Evolutionary conservation across 2,888 invertebrate species (phyloP).

Genomic region (Sphecodes monilicornis): DNA sequence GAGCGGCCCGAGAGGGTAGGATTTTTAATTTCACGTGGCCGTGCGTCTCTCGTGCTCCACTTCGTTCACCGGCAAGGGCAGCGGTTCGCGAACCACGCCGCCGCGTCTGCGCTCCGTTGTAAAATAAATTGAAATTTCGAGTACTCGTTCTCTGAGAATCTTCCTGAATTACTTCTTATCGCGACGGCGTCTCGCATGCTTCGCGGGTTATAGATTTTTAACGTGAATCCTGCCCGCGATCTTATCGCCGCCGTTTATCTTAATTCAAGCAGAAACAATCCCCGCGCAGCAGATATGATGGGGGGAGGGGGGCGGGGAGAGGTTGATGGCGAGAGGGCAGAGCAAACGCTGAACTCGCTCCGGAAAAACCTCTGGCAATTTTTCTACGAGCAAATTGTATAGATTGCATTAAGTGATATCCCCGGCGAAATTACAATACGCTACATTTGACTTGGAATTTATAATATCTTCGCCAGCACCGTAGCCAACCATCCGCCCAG

Average conservation of each 20-base stretch:
- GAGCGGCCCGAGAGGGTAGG: conserved; percentile 41
- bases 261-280: conserved; percentile 64
- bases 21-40: conserved; percentile 72
- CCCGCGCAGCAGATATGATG: conserved; percentile 17
- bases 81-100: neutral
- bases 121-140: conserved; percentile 43
- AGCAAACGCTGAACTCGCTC: conserved; percentile 29
- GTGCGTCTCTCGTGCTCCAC: conserved; percentile 35
- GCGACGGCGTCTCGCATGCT: conserved; percentile 25
- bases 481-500: conserved; percentile 76
- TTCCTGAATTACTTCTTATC: conserved; percentile 29
- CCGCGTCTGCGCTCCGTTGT: neutral
- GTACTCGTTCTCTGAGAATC: neutral
- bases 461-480: conserved; percentile 79
- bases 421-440: conserved; percentile 81
- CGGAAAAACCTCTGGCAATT: conserved; percentile 59
- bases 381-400: conserved; percentile 66
- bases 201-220: conserved; percentile 56
- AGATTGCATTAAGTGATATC: conserved; percentile 83
- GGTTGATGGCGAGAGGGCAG: neutral
- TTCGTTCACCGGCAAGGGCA: neutral
- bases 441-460: conserved; percentile 84
- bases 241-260: conserved; percentile 68
- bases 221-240: conserved; percentile 35
- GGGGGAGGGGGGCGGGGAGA: neutral